Evolutionary conservation across 2,797 vertebrate genomes (phyloP), one percentile per base, ranked within the genome.

Genomic region (Neoniphon sammara): DNA sequence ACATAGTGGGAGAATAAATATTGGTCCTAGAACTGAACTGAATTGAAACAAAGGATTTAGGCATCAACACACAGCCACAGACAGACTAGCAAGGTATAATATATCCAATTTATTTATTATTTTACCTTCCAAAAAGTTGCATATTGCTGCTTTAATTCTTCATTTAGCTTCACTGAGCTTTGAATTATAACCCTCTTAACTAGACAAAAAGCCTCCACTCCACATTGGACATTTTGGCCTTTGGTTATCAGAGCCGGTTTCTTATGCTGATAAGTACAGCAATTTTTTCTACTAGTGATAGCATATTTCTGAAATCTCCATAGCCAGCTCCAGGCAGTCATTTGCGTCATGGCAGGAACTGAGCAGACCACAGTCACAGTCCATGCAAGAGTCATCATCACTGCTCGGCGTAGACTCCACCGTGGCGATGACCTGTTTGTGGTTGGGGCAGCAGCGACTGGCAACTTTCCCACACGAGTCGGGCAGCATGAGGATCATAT

Each of bases 281-380:
- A 14, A 27, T 56, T 34, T 56, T 50, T 68, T 4, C 20, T 25
- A 20, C 60, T 90, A 98, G 64, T 91, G 97, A 68, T 96, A 98
- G 75, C 97, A 99, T 83, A 99, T 89, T 93, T 98, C 96, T 0
- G 98, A 98, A 64, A 98, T 94, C 91, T 99, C 98, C 96, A 98
- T 96, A 62, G 97, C 96, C 54, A 98, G 90, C 88, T 98, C 98
- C 82, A 99, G 87, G 72, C 97, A 99, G 70, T 98, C 96, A 0
- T 93, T 92, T 2, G 94, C 95, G 88, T 98, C 97, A 0, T 97
- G 94, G 85, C 97, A 98, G 80, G 92, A 92, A 57, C 93, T 92
- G 61, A 95, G 89, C 25, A 97, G 85, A 67, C 96, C 95, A 75
- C 96, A 98, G 88, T 98, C 96, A 81, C 94, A 67, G 78, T 96